A percentile compares a stretch with the other conserved stretches of the same genome.
phyloP scores from a whole-genome alignment of 2,797 vertebrate genomes.

The Schizopygopsis pylzovi region DNA sequence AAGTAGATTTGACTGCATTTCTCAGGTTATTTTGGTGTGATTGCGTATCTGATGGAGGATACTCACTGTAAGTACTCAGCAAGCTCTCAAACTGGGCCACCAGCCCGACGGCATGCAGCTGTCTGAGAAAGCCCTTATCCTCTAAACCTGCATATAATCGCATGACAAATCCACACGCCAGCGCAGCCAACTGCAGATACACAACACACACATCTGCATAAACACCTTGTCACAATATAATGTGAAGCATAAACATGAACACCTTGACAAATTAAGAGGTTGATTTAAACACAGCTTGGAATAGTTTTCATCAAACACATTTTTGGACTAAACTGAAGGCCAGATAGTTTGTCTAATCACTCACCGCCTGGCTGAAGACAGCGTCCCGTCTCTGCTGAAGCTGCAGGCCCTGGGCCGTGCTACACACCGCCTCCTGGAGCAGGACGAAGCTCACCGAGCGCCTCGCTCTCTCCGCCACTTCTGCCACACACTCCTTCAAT shows the following conservation, averaged over 20 bases:
- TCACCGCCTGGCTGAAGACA: slow-evolving; percentile 97
- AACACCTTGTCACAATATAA: background rate
- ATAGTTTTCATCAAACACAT: background rate
- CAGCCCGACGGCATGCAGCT: slow-evolving; percentile 91
- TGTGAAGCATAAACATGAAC: background rate
- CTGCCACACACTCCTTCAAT: slow-evolving; percentile 91
- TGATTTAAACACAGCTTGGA: background rate
- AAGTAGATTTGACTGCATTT: background rate
- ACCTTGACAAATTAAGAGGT: background rate
- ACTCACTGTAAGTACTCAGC: slow-evolving; percentile 97
- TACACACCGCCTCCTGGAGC: slow-evolving; percentile 93
- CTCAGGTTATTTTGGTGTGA: background rate
- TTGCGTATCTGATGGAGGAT: background rate
- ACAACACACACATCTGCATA: slow-evolving; percentile 17
- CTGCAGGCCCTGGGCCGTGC: slow-evolving; percentile 89
- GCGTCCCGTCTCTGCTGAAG: slow-evolving; percentile 92
- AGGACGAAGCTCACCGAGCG: slow-evolving; percentile 95
- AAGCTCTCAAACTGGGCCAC: slow-evolving; percentile 96
- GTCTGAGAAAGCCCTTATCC: slow-evolving; percentile 90
- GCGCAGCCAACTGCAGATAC: slow-evolving; percentile 84
- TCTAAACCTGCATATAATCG: slow-evolving; percentile 88
- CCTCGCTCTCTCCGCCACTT: slow-evolving; percentile 90
- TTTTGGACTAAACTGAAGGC: background rate
- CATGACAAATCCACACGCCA: slow-evolving; percentile 95
- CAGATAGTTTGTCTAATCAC: slow-evolving; percentile 57